Evolutionary conservation across 2,113 vertebrate genomes (phyloP), one percentile per base, ranked within the genome.

Genomic region (Hemiprocne comata): DNA sequence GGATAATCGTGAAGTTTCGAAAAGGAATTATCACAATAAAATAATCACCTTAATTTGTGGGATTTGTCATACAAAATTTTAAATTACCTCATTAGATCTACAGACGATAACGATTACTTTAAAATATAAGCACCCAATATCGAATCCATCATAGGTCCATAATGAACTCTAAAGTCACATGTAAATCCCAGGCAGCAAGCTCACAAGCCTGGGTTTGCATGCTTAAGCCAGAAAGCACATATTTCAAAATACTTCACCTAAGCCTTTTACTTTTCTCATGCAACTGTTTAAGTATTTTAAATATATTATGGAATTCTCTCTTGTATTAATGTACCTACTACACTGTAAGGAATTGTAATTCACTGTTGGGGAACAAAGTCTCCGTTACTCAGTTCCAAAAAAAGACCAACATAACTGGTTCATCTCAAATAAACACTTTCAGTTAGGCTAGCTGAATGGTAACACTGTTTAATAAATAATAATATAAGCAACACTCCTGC

Each of bases 11-110:
- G 0, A 58, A 25, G 28, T 71, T 84, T 93, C 84, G 17, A 24
- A 78, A 84, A 72, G 84, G 80, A 89, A 57, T 91, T 87, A 87
- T 75, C 77, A n/a, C 53, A 89, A 89, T 25, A 85, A 91, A 94
- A 76, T 65, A 11, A 11, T 75, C 87, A 89, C 36, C 40, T 83
- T 83, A 87, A 76, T n/a, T n/a, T n/a, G n/a, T 82, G 53, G 79
- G 65, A 88, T 89, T 70, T 81, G 66, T 85, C 84, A 89, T 65
- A 84, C 66, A 44, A 13, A 60, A 48, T 65, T 84, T 91, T 78
- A 81, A 84, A 89, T 73, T 65, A 91, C 54, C 17, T 26, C 34
- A 33, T 54, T 62, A 76, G 62, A 70, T 73, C 58, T 85, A 33
- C 31, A 86, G 67, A 90, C 34, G 51, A 85, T 85, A 91, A 87